Base-by-base conservation (phyloP, 2,113 vertebrate species). In the Vicugna pacos region DNA sequence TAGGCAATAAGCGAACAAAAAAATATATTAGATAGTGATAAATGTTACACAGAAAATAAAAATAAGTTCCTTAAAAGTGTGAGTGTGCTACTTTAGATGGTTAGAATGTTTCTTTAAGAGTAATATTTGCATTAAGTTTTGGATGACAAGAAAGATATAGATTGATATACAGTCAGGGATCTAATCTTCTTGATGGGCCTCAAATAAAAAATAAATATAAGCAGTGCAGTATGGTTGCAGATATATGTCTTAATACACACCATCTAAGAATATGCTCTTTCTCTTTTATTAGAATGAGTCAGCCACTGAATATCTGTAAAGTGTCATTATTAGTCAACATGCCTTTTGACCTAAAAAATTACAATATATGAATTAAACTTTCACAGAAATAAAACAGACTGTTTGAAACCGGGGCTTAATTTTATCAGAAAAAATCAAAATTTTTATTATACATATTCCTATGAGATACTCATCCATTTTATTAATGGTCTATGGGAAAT, bases 201-300 rank as follows among this genome's bases (percentile, higher is more conserved):
- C 42, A 38, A n/a, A 77, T 84, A 93, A 93, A 28, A 67, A 54
- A 84, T 87, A 67, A 50, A 69, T 62, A 30, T n/a, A 79, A 70
- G 22, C 30, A 81, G 72, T 56, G 52, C 15, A 65, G 56, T 93
- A 77, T 52, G 32, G 38, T 32, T 93, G 5, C 35, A 89, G 80
- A 89, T 24, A 56, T 77, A n/a, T 46, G 26, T 89, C 75, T 81
- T 77, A 72, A 75, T 67, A 67, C 15, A 26, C 17, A 56, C 2
- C n/a, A 12, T 50, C 10, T 77, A 64, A 87, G 14, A 65, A 70
- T 70, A 65, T 82, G 7, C 5, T 58, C 4, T 69, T 89, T 85
- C 9, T 90, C 12, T 77, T 93, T 91, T 76, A 32, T 16, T 62
- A 89, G n/a, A 85, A 86, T 81, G 8, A 85, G 13, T 16, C 32